These are phyloP conservation scores for Chaetops frenatus DNA, from an alignment of 2,113 vertebrate genomes.

Conservation along the genomic window DNA sequence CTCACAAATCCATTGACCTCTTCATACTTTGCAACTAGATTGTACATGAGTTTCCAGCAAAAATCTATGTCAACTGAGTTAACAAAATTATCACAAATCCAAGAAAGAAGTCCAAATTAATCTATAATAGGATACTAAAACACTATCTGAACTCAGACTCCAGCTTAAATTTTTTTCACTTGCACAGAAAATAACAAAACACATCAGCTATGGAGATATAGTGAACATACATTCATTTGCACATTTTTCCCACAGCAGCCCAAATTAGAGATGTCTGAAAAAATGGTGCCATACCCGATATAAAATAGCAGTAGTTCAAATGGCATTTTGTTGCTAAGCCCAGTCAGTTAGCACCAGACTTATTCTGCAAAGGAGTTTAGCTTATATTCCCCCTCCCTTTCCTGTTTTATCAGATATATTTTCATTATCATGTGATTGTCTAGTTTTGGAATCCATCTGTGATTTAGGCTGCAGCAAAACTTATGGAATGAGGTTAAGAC, in stretches of 20 bases:
- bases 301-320: background rate
- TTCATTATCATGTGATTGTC: background rate
- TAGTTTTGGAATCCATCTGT: background rate
- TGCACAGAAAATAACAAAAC: background rate
- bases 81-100: background rate
- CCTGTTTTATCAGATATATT: background rate
- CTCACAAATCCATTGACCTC: background rate
- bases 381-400: rapidly evolving
- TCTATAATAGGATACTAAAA: background rate
- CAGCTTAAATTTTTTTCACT: background rate
- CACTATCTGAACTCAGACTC: background rate
- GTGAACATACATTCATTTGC: background rate
- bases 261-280: background rate
- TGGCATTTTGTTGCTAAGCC: background rate
- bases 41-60: background rate
- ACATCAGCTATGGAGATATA: background rate
- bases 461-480: background rate
- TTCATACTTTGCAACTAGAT: background rate
- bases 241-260: background rate
- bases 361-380: background rate
- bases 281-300: background rate
- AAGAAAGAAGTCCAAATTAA: background rate
- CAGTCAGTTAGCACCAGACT: background rate
- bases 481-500: background rate
- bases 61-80: background rate